Percentiles rank a stretch among this genome's conserved stretches.
Conservation (phyloP, 2,888 invertebrate genomes). For the Elysia crispata region DNA sequence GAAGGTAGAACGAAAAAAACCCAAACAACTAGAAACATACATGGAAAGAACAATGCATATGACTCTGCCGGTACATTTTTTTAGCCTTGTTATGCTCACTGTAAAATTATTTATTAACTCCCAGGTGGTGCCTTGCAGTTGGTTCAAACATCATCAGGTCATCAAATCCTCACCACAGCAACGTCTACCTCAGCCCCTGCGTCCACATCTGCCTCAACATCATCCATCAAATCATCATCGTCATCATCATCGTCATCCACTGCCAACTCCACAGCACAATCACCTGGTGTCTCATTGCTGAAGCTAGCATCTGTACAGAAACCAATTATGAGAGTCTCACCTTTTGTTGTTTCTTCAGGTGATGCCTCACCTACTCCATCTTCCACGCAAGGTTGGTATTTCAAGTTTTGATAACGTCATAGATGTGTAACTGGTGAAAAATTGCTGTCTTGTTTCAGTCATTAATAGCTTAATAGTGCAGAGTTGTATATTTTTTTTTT, state of each 20-base stretch:
- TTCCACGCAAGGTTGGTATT: conserved; percentile 21
- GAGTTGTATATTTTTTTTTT: no score
- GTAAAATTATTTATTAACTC: background rate
- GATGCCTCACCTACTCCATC: conserved; percentile 24
- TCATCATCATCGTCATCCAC: conserved; percentile 37
- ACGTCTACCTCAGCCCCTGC: conserved; percentile 45
- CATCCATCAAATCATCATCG: background rate
- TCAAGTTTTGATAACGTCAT: background rate
- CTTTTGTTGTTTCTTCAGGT: conserved; percentile 60
- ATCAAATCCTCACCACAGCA: conserved; percentile 79
- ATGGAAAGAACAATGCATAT: no score
- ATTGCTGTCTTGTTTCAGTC: no score
- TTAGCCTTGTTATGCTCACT: no score
- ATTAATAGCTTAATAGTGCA: no score
- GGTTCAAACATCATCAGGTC: conserved; percentile 85
- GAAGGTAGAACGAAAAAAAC: no score
- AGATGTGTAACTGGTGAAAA: no score
- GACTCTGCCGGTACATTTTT: no score
- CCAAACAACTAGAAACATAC: no score
- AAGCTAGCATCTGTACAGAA: conserved; percentile 53
- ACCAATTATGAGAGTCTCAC: conserved; percentile 73
- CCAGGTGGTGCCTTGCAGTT: conserved; percentile 81
- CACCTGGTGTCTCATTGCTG: conserved; percentile 37
- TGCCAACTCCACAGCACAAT: conserved; percentile 31
- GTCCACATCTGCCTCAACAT: conserved; percentile 40